Evolutionary conservation across 1,140 invertebrate genomes (phyloP).

Genomic region (Ladona fulva): DNA sequence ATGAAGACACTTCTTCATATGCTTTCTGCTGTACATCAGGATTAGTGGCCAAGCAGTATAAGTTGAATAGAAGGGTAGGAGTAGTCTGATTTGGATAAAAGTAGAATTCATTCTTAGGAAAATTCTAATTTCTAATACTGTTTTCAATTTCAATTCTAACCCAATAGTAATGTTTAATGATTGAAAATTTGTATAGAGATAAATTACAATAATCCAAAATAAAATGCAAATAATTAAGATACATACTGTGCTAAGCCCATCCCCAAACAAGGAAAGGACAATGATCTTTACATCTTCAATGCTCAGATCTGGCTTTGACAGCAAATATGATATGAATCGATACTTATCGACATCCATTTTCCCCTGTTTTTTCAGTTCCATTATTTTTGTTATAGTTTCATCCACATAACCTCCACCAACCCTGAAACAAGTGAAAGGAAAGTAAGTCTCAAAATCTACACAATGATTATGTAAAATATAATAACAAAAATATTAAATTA

Average conservation of each 20-base stretch:
- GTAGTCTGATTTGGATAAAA: conserved; percentile 35
- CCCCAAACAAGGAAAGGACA: conserved; percentile 42
- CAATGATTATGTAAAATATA: background rate
- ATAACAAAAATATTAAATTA: conserved; percentile 19
- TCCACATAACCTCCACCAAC: conserved; percentile 26
- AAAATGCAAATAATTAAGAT: conserved; percentile 20
- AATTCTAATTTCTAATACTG: background rate
- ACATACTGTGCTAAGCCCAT: conserved; percentile 44
- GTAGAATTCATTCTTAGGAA: background rate
- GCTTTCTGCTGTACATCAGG: conserved; percentile 39
- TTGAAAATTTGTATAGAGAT: too few species aligned
- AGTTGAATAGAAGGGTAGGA: conserved; percentile 34
- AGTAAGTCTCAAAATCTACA: background rate
- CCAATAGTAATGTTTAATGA: too few species aligned
- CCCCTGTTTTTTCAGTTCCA: conserved; percentile 26
- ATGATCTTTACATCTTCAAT: conserved; percentile 40
- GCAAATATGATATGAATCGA: conserved; percentile 40
- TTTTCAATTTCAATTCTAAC: too few species aligned
- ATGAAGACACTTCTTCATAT: conserved; percentile 35
- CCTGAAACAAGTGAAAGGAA: conserved; percentile 24
- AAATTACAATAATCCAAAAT: conserved; percentile 11
- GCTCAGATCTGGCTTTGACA: conserved; percentile 36
- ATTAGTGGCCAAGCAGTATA: conserved; percentile 39
- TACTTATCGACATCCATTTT: conserved; percentile 33
- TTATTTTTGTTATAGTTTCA: conserved; percentile 22